Evolutionary conservation across 1,140 invertebrate species (phyloP).

Genomic region (Drosophila nasuta): DNA sequence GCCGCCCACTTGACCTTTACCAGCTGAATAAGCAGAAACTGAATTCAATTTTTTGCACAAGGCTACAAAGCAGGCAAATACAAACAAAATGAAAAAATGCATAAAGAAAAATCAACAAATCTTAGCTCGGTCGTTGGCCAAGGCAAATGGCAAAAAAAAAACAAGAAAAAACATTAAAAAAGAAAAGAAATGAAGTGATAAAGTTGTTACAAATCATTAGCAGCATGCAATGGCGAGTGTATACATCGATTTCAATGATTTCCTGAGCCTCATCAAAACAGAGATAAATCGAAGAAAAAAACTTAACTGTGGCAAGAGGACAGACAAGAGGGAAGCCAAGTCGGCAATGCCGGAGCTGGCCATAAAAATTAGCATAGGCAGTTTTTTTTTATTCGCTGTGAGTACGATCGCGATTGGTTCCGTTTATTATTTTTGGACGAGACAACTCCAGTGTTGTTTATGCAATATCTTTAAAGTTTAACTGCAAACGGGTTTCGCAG

Average conservation of each 20-base stretch:
- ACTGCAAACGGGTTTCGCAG: conserved; percentile 65
- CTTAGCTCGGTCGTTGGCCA: conserved; percentile 60
- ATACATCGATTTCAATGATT: conserved; percentile 26
- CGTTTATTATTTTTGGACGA: conserved; percentile 60
- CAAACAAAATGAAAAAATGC: conserved; percentile 5
- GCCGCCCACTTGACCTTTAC: conserved; percentile 67
- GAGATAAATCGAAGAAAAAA: conserved; percentile 11
- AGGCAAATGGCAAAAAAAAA: conserved; percentile 64
- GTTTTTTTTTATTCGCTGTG: conserved; percentile 10
- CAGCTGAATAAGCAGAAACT: conserved; percentile 52
- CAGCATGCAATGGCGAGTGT: conserved; percentile 56
- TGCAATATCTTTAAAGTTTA: conserved; percentile 76
- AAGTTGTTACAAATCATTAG: conserved; percentile 57
- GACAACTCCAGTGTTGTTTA: conserved; percentile 60
- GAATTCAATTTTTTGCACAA: conserved; percentile 53
- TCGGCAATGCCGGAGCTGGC: conserved; percentile 51
- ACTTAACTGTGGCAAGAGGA: conserved; percentile 70
- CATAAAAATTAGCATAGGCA: conserved; percentile 72
- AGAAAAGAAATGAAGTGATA: conserved; percentile 16
- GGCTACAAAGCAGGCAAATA: conserved; percentile 44
- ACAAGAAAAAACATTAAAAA: background rate
- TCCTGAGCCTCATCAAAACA: conserved; percentile 27
- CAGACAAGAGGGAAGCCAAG: conserved; percentile 7
- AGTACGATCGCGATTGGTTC: conserved; percentile 53
- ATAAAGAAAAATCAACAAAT: conserved; percentile 19